phyloP scores from a whole-genome alignment of 2,888 invertebrate genomes.

The Napeogenes sylphis region DNA sequence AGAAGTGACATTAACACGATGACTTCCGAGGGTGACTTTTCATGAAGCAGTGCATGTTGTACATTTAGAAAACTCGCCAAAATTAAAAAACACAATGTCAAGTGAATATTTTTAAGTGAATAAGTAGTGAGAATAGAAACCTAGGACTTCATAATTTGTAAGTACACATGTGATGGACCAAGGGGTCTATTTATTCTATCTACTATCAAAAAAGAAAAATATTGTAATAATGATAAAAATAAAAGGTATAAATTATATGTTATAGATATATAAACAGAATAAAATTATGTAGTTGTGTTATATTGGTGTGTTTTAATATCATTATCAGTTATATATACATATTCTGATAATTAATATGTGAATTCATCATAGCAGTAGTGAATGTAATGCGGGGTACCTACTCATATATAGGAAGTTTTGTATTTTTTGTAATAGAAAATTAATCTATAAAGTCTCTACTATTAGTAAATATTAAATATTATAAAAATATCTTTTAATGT shows the following conservation, averaged over 20 bases:
- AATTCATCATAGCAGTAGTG: not conserved
- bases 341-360: not conserved
- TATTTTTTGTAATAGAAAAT: slow-evolving; percentile 32
- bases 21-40: slow-evolving; percentile 72
- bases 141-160: slow-evolving; percentile 14
- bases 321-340: not conserved
- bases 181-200: slow-evolving; percentile 35
- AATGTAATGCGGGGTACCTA: not conserved
- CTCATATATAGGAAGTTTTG: slow-evolving; percentile 26
- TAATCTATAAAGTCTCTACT: slow-evolving; percentile 1
- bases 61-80: slow-evolving; percentile 58
- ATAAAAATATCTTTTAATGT: slow-evolving; percentile 5
- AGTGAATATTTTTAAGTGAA: slow-evolving; percentile 34
- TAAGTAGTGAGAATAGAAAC: slow-evolving; percentile 21
- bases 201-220: not conserved
- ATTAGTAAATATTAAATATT: slow-evolving; percentile 10
- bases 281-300: not conserved
- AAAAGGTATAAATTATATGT: too few relatives aligned
- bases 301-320: not conserved
- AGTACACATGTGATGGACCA: slow-evolving; percentile 37
- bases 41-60: slow-evolving; percentile 65
- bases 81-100: slow-evolving; percentile 46
- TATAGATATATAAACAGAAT: too few relatives aligned
- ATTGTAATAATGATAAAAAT: too few relatives aligned
- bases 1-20: slow-evolving; percentile 74